These are phyloP conservation scores for Drosophila pruinosa DNA, from an alignment of 1,140 invertebrate species.

Conservation along the genomic window DNA sequence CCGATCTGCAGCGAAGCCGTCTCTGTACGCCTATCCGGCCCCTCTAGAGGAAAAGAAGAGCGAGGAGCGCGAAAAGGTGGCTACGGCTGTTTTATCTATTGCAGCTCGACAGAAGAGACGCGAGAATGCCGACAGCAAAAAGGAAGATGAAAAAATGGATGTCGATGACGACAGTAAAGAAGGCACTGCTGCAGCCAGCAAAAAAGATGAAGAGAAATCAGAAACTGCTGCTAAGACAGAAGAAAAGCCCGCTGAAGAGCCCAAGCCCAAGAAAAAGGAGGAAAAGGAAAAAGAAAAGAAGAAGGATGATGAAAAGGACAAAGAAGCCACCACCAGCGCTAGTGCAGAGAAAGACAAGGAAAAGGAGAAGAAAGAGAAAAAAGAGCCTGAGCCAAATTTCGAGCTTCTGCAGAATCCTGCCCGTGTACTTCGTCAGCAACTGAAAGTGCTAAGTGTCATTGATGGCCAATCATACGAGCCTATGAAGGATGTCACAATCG, in stretches of 20 bases:
- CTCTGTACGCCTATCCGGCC: constrained; percentile 97
- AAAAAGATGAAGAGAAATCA: constrained; percentile 85
- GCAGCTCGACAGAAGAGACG: constrained; percentile 94
- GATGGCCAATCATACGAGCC: constrained; percentile 92
- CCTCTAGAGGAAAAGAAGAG: constrained; percentile 99
- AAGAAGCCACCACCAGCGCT: constrained; percentile 73
- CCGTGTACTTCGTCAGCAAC: constrained; percentile 95
- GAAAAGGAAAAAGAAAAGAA: constrained; percentile 83
- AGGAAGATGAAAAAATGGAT: constrained; percentile 89
- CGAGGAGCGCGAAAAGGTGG: constrained; percentile 97
- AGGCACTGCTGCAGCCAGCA: constrained; percentile 84
- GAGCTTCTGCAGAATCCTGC: constrained; percentile 97
- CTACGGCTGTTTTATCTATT: constrained; percentile 98
- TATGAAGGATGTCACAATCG: constrained; percentile 95
- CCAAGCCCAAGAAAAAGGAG: constrained; percentile 83
- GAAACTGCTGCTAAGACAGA: constrained; percentile 84
- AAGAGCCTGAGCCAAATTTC: constrained; percentile 93
- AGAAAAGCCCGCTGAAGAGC: constrained; percentile 74
- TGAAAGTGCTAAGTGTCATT: constrained; percentile 92
- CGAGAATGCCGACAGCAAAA: constrained; percentile 84
- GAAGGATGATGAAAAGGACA: constrained; percentile 72
- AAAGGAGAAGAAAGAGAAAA: constrained; percentile 86
- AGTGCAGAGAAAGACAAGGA: constrained; percentile 79
- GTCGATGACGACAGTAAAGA: constrained; percentile 87
- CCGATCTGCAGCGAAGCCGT: constrained; percentile 96